Evolutionary conservation across 2,888 invertebrate genomes (phyloP).

Genomic region (Nebria salina): DNA sequence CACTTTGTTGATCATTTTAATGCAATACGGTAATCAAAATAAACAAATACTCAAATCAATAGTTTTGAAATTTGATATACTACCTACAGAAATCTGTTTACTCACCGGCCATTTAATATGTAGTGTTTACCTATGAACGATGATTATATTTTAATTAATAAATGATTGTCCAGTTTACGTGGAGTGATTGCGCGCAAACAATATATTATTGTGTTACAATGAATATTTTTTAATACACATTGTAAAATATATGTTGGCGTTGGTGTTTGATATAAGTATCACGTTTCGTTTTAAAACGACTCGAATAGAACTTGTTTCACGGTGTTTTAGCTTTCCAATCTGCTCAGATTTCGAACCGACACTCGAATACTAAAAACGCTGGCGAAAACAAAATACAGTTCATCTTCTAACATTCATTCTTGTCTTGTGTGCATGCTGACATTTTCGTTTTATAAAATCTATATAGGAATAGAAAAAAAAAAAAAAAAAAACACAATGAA

Average conservation of each 20-base stretch:
- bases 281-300: slow-evolving; percentile 10
- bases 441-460: slow-evolving; percentile 6
- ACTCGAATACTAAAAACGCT: too few relatives aligned
- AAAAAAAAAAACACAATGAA: not conserved
- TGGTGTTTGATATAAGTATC: slow-evolving; percentile 2
- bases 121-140: too few relatives aligned
- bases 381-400: too few relatives aligned
- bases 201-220: too few relatives aligned
- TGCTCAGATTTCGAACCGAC: not conserved
- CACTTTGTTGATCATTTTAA: not conserved
- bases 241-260: too few relatives aligned
- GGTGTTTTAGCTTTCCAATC: slow-evolving; percentile 8
- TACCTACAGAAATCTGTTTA: not conserved
- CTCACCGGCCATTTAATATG: too few relatives aligned
- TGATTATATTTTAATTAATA: too few relatives aligned
- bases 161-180: too few relatives aligned
- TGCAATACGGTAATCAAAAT: not conserved
- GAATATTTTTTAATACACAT: too few relatives aligned
- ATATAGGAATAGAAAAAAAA: not conserved
- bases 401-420: too few relatives aligned
- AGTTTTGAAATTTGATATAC: not conserved
- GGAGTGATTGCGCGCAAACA: too few relatives aligned
- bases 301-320: slow-evolving; percentile 14
- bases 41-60: not conserved
- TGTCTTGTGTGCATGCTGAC: not conserved